Evolutionary conservation across 2,888 invertebrate genomes (phyloP), one percentile per base, ranked within the genome.

Genomic region (Emmelina monodactyla): DNA sequence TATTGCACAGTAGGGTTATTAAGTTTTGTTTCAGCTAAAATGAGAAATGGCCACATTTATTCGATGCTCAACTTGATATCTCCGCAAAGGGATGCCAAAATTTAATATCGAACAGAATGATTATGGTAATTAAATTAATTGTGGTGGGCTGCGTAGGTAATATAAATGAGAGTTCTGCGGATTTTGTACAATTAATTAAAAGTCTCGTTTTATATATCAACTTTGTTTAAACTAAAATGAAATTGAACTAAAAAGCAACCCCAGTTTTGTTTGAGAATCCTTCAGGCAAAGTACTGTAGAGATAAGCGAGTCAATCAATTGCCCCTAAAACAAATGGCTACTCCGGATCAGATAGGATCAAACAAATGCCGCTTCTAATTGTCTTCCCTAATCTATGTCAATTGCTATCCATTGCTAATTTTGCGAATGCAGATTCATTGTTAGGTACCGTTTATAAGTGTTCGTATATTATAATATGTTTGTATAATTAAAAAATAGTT

Each of bases 1-100:
- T 76, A 78, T 78, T 76, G 70, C 76, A 62, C 64, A 70, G 68
- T 70, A 63, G 63, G 67, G 73, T 75, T 75, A 73, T 78, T 78
- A 78, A 76, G 76, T 73, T 75, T 75, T 76, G 72, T 67, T 70
- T 60, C 66, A 67, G 67, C 68, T 70, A 61, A 75, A 71, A 76
- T 76, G 76, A 79, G 75, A 78, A 72, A 79, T 73, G 62, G 64
- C 55, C 58, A 54, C 72, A 73, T 73, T 78, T 66, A 72, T 75
- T 68, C 61, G 55, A 56, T 62, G 67, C 62, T 70, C 71, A 68
- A 73, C 67, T 65, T 71, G 72, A 75, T 76, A 75, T 69, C 73
- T 65, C 55, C 50, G 53, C 53, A 50, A 63, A 67, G 70, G 73
- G 71, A 62, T 62, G 62, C 29, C 29, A 49, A 60, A 75, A 75